Conservation (phyloP, 2,888 invertebrate species). For the Cactoblastis cactorum region DNA sequence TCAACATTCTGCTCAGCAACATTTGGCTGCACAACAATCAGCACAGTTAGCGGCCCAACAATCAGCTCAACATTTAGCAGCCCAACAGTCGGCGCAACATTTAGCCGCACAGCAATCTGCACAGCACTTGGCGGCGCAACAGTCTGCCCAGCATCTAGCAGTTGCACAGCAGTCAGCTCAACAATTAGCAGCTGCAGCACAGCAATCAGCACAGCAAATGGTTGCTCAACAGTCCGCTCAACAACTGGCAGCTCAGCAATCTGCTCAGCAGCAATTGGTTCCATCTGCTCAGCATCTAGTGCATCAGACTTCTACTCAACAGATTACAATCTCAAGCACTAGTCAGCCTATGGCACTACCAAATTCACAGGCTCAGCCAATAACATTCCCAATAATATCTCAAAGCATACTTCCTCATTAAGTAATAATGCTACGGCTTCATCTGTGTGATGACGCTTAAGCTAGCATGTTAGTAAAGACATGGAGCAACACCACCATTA, state of each 20-base stretch:
- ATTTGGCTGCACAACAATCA: constrained; percentile 48
- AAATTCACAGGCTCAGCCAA: constrained; percentile 68
- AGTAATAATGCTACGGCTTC: constrained; percentile 14
- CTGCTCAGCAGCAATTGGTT: constrained; percentile 64
- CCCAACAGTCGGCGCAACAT: constrained; percentile 44
- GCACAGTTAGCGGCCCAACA: constrained; percentile 42
- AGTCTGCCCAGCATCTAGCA: constrained; percentile 53
- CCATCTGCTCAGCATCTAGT: constrained; percentile 64
- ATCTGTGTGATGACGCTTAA: no score
- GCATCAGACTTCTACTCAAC: constrained; percentile 70
- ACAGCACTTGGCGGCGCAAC: constrained; percentile 45
- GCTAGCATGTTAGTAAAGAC: no score
- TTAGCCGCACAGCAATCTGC: constrained; percentile 39
- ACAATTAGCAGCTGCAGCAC: constrained; percentile 49
- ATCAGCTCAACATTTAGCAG: constrained; percentile 46
- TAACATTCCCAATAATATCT: constrained; percentile 72
- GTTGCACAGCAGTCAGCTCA: constrained; percentile 59
- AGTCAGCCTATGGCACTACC: constrained; percentile 70
- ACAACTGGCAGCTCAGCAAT: constrained; percentile 61
- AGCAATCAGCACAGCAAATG: constrained; percentile 50
- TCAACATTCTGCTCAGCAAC: constrained; percentile 50
- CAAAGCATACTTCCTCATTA: constrained; percentile 72
- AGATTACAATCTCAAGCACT: constrained; percentile 70
- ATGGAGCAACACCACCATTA: no score
- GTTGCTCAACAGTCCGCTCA: constrained; percentile 58